Evolutionary conservation across 2,797 vertebrate species (phyloP), one percentile per base, ranked within the genome.

Genomic region (Sphaeramia orbicularis): DNA sequence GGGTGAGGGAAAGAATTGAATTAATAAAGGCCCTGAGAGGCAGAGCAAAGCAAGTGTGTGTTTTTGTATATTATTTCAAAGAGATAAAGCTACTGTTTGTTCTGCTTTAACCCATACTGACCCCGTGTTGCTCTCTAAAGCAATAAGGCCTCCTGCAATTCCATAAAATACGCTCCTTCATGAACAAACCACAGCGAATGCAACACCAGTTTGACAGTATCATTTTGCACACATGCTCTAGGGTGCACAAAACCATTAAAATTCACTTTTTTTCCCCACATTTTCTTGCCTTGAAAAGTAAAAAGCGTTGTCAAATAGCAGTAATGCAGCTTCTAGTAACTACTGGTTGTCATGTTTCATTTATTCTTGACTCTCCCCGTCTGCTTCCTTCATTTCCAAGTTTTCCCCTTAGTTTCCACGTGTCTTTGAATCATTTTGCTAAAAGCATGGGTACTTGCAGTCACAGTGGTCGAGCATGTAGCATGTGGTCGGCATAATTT

Each of bases 281-380:
- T 48, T 43, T 47, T 43, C 42, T 61, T 49, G 7, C 35, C 11
- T 51, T 67, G 35, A 51, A 71, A 59, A 56, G 61, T 51, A 61
- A 74, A 81, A 69, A 21, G 12, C 36, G 47, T 64, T 75, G 67
- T 77, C 65, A 66, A 40, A 71, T 44, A 60, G 70, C 50, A 65
- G 69, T 53, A 65, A 69, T 58, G 37, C 43, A 53, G 71, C 65
- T 41, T 48, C 56, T 59, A 12, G 66, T 66, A 76, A 74, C 74
- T 51, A 53, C 65, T n/a, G 38, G 52, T 81, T 86, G 65, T 81
- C 74, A 80, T 59, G 55, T 84, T 84, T 78, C 54, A 68, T 83
- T 80, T 66, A 44, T 73, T 61, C 57, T 37, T 59, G 49, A 50
- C 36, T 67, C 64, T 11, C 47, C 8, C 55, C 16, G 1, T 59